A percentile compares a stretch with the other conserved stretches of the same genome.
phyloP scores from a whole-genome alignment of 2,797 vertebrate species.

The Bovichtus variegatus region DNA sequence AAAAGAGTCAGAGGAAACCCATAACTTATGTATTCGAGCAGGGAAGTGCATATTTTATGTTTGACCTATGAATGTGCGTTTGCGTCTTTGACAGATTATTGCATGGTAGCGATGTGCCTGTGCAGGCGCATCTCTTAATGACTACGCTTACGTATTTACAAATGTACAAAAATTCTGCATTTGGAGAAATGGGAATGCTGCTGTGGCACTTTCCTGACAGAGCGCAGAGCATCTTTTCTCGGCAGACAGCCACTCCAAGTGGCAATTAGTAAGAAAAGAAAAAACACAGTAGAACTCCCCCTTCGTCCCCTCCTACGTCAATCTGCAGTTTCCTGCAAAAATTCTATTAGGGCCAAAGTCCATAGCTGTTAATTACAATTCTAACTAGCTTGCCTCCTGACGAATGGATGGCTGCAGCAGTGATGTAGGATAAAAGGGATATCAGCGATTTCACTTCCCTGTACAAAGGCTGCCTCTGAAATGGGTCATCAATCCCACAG shows the following conservation, averaged over 20 bases:
- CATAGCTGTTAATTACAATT: slow-evolving; percentile 87
- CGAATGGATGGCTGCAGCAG: slow-evolving; percentile 84
- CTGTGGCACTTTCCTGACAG: slow-evolving; percentile 67
- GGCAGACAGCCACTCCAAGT: slow-evolving; percentile 54
- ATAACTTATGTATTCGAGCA: slow-evolving; percentile 55
- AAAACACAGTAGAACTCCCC: slow-evolving; percentile 59
- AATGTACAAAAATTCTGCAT: slow-evolving; percentile 47
- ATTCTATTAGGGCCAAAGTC: slow-evolving; percentile 88
- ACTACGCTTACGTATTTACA: slow-evolving; percentile 63
- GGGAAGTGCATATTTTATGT: slow-evolving; percentile 62
- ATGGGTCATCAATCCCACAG: slow-evolving; percentile 88
- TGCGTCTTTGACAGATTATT: slow-evolving; percentile 54
- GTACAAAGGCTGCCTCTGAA: slow-evolving; percentile 84
- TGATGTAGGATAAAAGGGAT: slow-evolving; percentile 85
- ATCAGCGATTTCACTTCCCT: slow-evolving; percentile 83
- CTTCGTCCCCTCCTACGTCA: slow-evolving; percentile 59
- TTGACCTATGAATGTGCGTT: slow-evolving; percentile 59
- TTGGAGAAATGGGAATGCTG: slow-evolving; percentile 54
- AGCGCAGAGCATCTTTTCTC: slow-evolving; percentile 37
- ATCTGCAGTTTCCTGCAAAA: slow-evolving; percentile 81
- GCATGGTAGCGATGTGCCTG: slow-evolving; percentile 38
- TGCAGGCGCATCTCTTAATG: slow-evolving; percentile 42
- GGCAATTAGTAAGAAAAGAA: slow-evolving; percentile 75
- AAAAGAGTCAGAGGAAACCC: slow-evolving; percentile 49
- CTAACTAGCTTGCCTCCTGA: slow-evolving; percentile 85